phyloP scores from a whole-genome alignment of 2,888 invertebrate species.

The Spilarctia lutea region DNA sequence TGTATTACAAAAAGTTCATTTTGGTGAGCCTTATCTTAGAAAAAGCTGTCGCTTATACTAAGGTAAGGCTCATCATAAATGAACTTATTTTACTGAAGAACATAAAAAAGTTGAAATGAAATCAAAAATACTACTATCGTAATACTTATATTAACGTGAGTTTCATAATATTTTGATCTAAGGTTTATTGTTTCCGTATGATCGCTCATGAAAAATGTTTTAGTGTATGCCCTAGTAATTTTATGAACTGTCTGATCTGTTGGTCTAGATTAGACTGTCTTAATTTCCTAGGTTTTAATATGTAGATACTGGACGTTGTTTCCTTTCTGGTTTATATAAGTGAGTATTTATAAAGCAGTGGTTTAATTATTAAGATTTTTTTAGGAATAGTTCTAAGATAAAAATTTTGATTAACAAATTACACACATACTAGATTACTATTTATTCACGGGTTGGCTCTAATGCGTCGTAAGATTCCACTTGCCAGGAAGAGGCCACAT shows the following conservation, averaged over 20 bases:
- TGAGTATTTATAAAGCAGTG: not conserved
- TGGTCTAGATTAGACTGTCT: not conserved
- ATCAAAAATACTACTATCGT: constrained; percentile 46
- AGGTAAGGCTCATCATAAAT: too few species aligned
- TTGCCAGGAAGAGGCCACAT: not conserved
- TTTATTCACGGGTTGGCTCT: constrained; percentile 5
- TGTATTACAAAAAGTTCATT: constrained; percentile 46
- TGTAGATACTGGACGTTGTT: not conserved
- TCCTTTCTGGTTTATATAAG: not conserved
- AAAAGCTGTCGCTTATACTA: not conserved
- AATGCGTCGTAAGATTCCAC: constrained; percentile 3
- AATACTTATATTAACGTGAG: constrained; percentile 5
- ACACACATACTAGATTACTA: constrained; percentile 5
- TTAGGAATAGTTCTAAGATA: not conserved
- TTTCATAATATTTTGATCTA: not conserved
- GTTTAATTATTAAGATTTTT: not conserved
- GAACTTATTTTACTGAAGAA: constrained; percentile 14
- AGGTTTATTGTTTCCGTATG: not conserved
- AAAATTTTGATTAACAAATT: constrained; percentile 12
- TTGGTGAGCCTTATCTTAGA: constrained; percentile 21
- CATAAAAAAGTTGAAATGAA: constrained; percentile 51
- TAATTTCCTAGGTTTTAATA: not conserved
- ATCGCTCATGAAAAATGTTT: not conserved
- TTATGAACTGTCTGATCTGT: too few species aligned
- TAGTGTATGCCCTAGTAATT: not conserved